These are phyloP conservation scores for Oncorhynchus mykiss DNA, from an alignment of 2,113 vertebrate species.

Conservation along the genomic window DNA sequence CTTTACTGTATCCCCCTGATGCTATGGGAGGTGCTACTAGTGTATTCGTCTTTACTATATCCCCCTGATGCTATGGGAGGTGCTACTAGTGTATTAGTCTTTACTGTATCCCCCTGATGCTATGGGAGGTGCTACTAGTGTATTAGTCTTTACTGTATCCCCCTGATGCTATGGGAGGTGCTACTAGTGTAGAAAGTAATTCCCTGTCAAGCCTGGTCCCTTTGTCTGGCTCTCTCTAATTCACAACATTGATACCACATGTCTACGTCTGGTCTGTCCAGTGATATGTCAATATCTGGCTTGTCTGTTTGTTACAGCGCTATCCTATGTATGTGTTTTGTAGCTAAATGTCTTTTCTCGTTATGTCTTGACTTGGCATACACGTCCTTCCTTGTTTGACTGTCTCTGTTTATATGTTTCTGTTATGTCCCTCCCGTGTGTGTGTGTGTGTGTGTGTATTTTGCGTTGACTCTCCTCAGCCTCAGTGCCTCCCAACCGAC, in stretches of 20 bases:
- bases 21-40: too few relatives aligned
- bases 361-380: too few relatives aligned
- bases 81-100: constrained; percentile 49
- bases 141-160: constrained; percentile 27
- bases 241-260: constrained; percentile 43
- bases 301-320: too few relatives aligned
- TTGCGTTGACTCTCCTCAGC: too few relatives aligned
- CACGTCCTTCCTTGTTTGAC: too few relatives aligned
- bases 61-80: constrained; percentile 45
- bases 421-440: too few relatives aligned
- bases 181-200: constrained; percentile 61
- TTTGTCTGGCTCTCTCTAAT: constrained; percentile 41
- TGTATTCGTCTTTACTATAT: background rate
- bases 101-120: constrained; percentile 33
- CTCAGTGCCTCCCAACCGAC: too few relatives aligned
- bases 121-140: constrained; percentile 54
- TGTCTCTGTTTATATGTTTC: too few relatives aligned
- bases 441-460: too few relatives aligned
- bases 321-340: too few relatives aligned
- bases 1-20: too few relatives aligned
- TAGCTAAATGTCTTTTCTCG: too few relatives aligned
- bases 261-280: constrained; percentile 27
- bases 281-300: constrained; percentile 6
- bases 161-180: constrained; percentile 47
- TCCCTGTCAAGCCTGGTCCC: constrained; percentile 62